A percentile compares a stretch with the other conserved stretches of the same genome.
These are phyloP conservation scores for Tragelaphus imberbis DNA, from an alignment of 2,113 vertebrate genomes.

Conservation along the genomic window DNA sequence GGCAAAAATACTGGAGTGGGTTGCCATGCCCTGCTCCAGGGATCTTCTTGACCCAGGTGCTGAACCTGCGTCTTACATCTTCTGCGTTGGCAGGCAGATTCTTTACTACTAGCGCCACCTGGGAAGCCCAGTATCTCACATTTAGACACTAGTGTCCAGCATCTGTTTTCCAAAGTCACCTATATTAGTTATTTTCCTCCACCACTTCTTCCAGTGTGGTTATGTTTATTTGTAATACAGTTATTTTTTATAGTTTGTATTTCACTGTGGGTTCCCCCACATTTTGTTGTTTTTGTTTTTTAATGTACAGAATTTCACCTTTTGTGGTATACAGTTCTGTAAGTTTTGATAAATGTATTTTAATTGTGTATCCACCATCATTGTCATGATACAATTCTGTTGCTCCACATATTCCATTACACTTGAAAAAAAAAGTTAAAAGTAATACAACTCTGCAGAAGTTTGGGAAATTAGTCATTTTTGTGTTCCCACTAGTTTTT, in stretches of 20 bases:
- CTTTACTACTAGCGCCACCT: background rate
- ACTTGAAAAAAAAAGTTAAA: background rate
- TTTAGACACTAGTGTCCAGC: background rate
- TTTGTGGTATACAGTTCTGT: background rate
- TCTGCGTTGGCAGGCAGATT: background rate
- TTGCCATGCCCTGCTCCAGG: background rate
- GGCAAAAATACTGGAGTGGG: background rate
- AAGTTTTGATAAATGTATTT: background rate
- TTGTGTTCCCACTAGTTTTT: slow-evolving; percentile 14
- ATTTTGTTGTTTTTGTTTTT: background rate
- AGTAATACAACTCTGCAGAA: background rate
- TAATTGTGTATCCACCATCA: background rate
- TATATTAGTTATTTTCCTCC: background rate
- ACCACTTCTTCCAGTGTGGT: background rate
- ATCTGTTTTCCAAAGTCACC: background rate
- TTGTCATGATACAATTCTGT: background rate
- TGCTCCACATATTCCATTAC: background rate
- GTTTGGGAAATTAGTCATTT: background rate
- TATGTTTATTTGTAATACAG: background rate
- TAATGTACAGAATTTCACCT: background rate
- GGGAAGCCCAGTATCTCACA: background rate
- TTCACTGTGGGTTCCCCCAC: background rate
- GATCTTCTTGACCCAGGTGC: background rate
- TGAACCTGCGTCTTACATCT: background rate
- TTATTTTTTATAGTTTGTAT: background rate